phyloP scores from a whole-genome alignment of 2,888 invertebrate genomes.

The Gerris lacustris region DNA sequence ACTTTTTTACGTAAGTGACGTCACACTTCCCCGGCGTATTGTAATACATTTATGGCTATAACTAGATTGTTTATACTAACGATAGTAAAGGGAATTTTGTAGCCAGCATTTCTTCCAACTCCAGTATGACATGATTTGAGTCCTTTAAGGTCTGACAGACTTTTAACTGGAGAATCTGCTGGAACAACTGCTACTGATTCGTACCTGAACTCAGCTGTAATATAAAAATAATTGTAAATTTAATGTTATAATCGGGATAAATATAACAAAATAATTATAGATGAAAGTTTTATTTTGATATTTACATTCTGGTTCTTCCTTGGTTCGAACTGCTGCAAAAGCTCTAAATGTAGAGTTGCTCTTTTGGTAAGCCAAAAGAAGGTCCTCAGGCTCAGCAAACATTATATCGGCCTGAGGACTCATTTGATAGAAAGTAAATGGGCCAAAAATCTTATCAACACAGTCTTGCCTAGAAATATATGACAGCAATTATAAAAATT shows the following conservation, averaged over 20 bases:
- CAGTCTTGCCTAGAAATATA: conserved; percentile 51
- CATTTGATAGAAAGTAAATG: conserved; percentile 37
- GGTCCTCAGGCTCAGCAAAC: conserved; percentile 74
- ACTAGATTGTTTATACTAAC: conserved; percentile 25
- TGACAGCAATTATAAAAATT: background rate
- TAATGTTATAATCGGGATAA: background rate
- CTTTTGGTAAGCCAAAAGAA: conserved; percentile 65
- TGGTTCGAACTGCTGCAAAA: conserved; percentile 62
- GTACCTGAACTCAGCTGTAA: conserved; percentile 62
- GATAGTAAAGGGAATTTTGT: conserved; percentile 47
- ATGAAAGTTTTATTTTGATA: conserved; percentile 12
- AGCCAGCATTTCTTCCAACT: conserved; percentile 76
- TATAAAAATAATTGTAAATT: conserved; percentile 18
- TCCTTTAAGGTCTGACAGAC: conserved; percentile 55
- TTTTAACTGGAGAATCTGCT: conserved; percentile 56
- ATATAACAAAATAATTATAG: background rate
- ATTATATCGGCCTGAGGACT: conserved; percentile 58
- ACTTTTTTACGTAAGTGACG: too few relatives aligned
- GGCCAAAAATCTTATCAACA: conserved; percentile 57
- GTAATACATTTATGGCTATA: too few relatives aligned
- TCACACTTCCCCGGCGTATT: too few relatives aligned
- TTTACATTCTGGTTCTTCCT: conserved; percentile 60
- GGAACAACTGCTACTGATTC: conserved; percentile 70
- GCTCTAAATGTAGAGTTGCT: conserved; percentile 58
- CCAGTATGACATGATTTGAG: conserved; percentile 78